Evolutionary conservation across 2,113 vertebrate species (phyloP).

Genomic region (Oenanthe oenanthe): DNA sequence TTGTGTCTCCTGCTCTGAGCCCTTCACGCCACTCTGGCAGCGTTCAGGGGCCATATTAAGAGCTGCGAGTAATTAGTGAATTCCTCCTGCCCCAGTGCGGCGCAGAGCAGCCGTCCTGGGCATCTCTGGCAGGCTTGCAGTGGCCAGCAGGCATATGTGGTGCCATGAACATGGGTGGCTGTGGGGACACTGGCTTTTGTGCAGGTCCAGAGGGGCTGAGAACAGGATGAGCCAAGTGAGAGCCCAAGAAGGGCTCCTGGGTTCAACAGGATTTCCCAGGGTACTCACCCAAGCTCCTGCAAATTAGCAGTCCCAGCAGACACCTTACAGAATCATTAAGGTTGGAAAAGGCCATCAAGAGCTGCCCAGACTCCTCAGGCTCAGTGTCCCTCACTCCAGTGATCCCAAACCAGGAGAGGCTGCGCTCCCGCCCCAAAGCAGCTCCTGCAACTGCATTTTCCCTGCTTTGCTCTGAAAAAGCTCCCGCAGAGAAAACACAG

Average conservation of each 20-base stretch:
- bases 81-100: neutral
- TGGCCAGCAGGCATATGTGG: rapidly evolving
- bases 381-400: neutral
- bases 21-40: slow-evolving; percentile 56
- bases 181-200: rapidly evolving
- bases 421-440: neutral
- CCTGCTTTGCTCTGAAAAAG: neutral
- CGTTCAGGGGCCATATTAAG: slow-evolving; percentile 51
- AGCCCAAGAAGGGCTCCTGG: neutral
- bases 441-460: neutral
- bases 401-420: neutral
- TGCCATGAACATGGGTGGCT: neutral
- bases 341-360: neutral
- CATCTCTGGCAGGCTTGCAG: neutral
- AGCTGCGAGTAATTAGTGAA: slow-evolving; percentile 48
- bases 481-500: neutral
- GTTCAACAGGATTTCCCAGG: neutral
- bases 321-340: neutral
- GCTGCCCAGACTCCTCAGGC: neutral
- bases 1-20: slow-evolving; percentile 57
- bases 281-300: neutral
- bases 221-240: neutral
- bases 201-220: rapidly evolving
- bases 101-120: neutral
- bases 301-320: neutral